phyloP scores from a whole-genome alignment of 2,888 invertebrate species.

The Flexamia atlantica region DNA sequence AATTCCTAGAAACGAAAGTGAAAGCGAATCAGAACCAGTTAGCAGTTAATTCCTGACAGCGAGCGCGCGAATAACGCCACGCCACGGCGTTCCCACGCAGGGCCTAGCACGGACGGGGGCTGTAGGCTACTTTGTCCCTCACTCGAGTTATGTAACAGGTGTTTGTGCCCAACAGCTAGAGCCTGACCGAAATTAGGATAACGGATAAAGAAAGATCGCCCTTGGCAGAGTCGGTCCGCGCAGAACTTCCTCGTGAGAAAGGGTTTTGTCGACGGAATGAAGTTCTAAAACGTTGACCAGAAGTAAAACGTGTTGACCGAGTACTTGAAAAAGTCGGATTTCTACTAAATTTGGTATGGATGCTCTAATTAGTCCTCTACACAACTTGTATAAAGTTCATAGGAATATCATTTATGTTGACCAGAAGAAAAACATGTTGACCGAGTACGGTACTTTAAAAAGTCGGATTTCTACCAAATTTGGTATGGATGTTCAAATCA shows the following conservation, averaged over 20 bases:
- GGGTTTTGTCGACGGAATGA: neutral
- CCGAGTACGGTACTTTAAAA: too few species aligned
- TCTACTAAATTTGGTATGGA: too few species aligned
- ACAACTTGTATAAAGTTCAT: too few species aligned
- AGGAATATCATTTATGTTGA: too few species aligned
- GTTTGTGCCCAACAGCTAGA: neutral
- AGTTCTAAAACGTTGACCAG: too few species aligned
- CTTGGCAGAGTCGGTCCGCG: neutral
- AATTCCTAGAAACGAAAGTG: constrained; percentile 5
- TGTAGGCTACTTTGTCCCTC: neutral
- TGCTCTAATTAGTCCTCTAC: too few species aligned
- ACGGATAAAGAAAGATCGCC: neutral
- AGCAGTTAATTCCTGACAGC: too few species aligned
- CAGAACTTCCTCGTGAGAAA: neutral
- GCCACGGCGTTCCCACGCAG: constrained; percentile 1
- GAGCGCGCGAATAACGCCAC: neutral
- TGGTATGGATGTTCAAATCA: too few species aligned
- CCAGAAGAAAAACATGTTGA: too few species aligned
- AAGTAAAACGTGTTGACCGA: too few species aligned
- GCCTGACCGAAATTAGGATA: neutral
- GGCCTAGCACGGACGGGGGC: neutral
- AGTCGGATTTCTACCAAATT: too few species aligned
- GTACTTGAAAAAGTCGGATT: too few species aligned
- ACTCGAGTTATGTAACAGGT: neutral
- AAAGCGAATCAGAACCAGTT: neutral